A percentile compares a stretch with the other conserved stretches of the same genome.
phyloP scores from a whole-genome alignment of 53 echinoderm and acorn worm genomes.

The Patiria pectinifera region DNA sequence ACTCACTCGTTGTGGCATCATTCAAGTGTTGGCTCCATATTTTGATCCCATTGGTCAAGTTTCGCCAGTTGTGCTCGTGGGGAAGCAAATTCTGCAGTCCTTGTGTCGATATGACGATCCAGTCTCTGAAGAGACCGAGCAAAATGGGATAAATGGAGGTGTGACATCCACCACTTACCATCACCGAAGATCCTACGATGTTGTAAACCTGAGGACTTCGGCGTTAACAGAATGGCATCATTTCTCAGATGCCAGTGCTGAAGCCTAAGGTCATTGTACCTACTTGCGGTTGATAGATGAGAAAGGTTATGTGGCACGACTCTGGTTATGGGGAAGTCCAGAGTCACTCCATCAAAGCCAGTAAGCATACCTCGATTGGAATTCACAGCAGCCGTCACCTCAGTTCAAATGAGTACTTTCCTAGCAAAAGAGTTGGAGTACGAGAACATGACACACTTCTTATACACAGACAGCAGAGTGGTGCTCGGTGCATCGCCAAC shows the following conservation, averaged over 20 bases:
- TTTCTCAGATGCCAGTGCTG: conserved; percentile 67
- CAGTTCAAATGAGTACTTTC: conserved; percentile 59
- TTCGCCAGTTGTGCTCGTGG: conserved; percentile 70
- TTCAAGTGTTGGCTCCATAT: conserved; percentile 72
- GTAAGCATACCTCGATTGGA: conserved; percentile 70
- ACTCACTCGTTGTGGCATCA: conserved; percentile 66
- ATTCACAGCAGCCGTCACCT: conserved; percentile 68
- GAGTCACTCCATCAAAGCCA: conserved; percentile 69
- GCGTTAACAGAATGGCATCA: conserved; percentile 53
- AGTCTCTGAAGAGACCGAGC: conserved; percentile 51
- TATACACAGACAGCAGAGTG: conserved; percentile 55
- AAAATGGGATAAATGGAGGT: conserved; percentile 71
- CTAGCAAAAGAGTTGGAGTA: conserved; percentile 34
- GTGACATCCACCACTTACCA: conserved; percentile 42
- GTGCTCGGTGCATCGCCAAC: conserved; percentile 36
- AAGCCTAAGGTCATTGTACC: conserved; percentile 74
- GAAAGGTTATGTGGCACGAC: conserved; percentile 24
- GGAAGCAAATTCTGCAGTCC: conserved; percentile 74
- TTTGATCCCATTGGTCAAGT: conserved; percentile 79
- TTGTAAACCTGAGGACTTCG: conserved; percentile 49
- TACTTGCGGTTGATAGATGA: conserved; percentile 57
- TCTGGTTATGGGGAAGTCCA: conserved; percentile 68
- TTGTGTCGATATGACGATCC: conserved; percentile 75
- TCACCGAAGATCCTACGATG: conserved; percentile 40
- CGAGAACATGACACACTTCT: conserved; percentile 29